Evolutionary conservation across 2,888 invertebrate species (phyloP).

Genomic region (Leucoptera coffeella): DNA sequence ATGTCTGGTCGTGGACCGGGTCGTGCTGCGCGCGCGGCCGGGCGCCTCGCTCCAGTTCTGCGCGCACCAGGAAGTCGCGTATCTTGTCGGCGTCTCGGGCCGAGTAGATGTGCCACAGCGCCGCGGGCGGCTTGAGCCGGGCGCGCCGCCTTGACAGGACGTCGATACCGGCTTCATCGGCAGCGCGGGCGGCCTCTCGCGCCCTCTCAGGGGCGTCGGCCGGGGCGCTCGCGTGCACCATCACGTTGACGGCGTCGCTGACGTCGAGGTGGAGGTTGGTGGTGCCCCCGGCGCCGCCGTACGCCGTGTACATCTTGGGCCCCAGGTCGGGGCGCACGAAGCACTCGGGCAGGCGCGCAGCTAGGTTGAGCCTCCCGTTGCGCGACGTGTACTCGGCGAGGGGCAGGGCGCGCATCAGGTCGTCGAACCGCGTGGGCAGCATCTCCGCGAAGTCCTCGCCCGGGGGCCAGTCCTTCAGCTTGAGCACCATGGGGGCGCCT

Average conservation of each 20-base stretch:
- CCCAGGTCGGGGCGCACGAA: constrained; percentile 94
- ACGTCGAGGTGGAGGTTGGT: constrained; percentile 96
- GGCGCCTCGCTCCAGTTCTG: constrained; percentile 77
- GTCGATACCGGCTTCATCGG: constrained; percentile 91
- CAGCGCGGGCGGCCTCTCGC: constrained; percentile 81
- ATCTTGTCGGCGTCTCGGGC: constrained; percentile 94
- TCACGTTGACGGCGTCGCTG: constrained; percentile 94
- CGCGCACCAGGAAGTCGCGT: constrained; percentile 85
- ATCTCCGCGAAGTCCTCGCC: constrained; percentile 91
- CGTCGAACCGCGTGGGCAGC: constrained; percentile 74
- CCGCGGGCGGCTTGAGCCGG: constrained; percentile 79
- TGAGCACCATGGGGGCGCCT: constrained; percentile 82
- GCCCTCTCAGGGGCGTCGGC: constrained; percentile 68
- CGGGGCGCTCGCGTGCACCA: constrained; percentile 93
- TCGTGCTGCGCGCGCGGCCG: constrained; percentile 85
- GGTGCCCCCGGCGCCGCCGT: constrained; percentile 91
- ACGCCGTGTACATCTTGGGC: constrained; percentile 98
- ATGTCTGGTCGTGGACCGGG: constrained; percentile 95
- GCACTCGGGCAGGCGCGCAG: constrained; percentile 84
- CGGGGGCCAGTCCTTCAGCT: constrained; percentile 97
- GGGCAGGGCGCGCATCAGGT: constrained; percentile 85
- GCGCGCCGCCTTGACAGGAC: constrained; percentile 75
- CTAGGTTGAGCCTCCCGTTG: constrained; percentile 81
- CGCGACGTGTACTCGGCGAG: constrained; percentile 87
- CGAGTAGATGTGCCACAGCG: constrained; percentile 97